Percentiles rank a stretch among this genome's conserved stretches.
Conservation (phyloP, 2,113 vertebrate genomes). For the Vicugna pacos region DNA sequence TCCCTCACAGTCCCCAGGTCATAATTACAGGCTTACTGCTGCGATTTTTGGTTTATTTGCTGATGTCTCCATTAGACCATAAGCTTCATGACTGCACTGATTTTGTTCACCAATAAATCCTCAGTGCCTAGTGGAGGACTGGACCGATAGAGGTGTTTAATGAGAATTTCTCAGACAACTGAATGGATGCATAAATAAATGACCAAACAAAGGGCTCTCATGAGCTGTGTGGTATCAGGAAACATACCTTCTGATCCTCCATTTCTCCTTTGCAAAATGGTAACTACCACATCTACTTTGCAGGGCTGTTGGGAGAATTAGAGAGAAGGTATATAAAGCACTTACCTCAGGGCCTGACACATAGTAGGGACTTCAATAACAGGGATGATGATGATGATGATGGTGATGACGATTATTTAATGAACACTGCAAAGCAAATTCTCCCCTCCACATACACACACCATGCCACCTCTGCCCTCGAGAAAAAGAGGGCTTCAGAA, state of each 20-base stretch:
- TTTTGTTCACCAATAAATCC: neutral
- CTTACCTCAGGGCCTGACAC: neutral
- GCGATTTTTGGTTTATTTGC: neutral
- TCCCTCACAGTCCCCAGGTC: neutral
- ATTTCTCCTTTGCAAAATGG: neutral
- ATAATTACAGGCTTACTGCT: neutral
- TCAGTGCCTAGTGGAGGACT: neutral
- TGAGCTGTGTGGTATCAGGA: neutral
- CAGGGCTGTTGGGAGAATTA: neutral
- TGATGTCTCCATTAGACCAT: neutral
- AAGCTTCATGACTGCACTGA: neutral
- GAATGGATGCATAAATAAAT: conserved; percentile 1
- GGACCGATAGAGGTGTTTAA: neutral
- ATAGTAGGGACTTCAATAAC: neutral
- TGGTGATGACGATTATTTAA: neutral
- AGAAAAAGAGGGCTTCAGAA: neutral
- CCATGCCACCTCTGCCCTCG: neutral
- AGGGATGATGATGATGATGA: too few species aligned
- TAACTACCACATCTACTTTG: neutral
- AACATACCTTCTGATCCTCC: neutral
- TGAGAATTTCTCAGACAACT: conserved; percentile 26
- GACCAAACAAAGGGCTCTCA: neutral
- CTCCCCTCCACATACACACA: neutral
- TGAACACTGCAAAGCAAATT: neutral
- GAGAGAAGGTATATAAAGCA: neutral